Conservation (phyloP, 1,140 invertebrate genomes). For the Bombus balteatus region DNA sequence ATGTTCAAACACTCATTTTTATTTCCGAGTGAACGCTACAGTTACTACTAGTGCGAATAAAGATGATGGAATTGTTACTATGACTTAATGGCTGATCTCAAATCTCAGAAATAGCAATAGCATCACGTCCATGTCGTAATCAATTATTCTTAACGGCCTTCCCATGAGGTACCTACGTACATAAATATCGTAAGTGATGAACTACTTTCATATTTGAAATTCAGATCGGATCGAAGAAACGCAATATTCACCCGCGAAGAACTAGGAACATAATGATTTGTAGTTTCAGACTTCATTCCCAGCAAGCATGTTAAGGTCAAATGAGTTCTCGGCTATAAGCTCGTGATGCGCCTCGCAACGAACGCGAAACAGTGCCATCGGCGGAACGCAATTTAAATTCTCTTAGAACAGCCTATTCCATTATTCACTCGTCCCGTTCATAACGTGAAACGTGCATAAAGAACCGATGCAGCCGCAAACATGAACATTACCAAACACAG, state of each 20-base stretch:
- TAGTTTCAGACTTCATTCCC: neutral
- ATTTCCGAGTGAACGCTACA: too few relatives aligned
- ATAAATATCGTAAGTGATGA: neutral
- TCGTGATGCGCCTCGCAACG: neutral
- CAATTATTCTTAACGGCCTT: neutral
- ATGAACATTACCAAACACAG: neutral
- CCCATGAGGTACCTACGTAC: neutral
- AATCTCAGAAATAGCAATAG: neutral
- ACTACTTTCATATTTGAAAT: neutral
- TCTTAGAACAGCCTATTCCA: conserved; percentile 18
- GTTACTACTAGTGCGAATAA: too few relatives aligned
- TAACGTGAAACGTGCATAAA: neutral
- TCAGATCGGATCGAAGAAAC: neutral
- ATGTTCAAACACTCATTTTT: neutral
- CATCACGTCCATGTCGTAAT: neutral
- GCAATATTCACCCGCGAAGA: neutral
- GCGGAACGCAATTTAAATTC: conserved; percentile 30
- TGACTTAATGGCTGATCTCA: neutral
- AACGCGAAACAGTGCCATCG: conserved; percentile 29
- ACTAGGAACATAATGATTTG: neutral
- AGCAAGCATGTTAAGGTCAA: conserved; percentile 18
- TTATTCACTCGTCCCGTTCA: conserved; percentile 26
- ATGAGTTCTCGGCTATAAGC: neutral
- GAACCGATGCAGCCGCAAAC: neutral
- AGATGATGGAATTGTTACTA: too few relatives aligned